A percentile compares a stretch with the other conserved stretches of the same genome.
These are phyloP conservation scores for Stictocephala bisonia DNA, from an alignment of 2,888 invertebrate genomes.

Conservation along the genomic window DNA sequence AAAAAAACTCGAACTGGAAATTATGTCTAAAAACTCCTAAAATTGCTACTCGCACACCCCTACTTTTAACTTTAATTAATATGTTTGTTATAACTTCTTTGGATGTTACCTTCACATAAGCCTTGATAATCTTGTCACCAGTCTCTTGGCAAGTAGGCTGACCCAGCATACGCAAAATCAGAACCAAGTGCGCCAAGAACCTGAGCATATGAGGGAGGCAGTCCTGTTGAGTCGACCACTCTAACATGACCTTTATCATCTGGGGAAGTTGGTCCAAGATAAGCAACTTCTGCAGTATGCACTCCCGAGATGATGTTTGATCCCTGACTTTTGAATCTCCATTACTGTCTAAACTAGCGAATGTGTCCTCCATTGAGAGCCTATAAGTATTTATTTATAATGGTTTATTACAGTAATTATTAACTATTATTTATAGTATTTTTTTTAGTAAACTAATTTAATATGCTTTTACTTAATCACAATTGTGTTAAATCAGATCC, in stretches of 20 bases:
- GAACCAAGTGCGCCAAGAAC: constrained; percentile 86
- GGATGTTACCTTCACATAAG: constrained; percentile 68
- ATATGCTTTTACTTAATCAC: too few species aligned
- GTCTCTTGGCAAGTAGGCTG: constrained; percentile 76
- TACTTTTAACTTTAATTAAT: too few species aligned
- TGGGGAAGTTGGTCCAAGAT: constrained; percentile 84
- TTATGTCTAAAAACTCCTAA: too few species aligned
- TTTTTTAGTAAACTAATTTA: too few species aligned
- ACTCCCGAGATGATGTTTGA: constrained; percentile 75
- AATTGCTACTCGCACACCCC: too few species aligned
- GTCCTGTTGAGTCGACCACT: constrained; percentile 44
- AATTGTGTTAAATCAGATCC: too few species aligned
- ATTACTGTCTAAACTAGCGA: constrained; percentile 74
- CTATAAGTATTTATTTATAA: too few species aligned
- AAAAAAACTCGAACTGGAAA: too few species aligned
- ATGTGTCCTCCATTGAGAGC: constrained; percentile 75
- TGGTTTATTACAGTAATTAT: too few species aligned
- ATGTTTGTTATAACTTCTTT: too few species aligned
- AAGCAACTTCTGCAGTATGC: constrained; percentile 84
- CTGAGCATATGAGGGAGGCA: constrained; percentile 67
- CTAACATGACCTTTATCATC: constrained; percentile 68
- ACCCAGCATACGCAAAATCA: constrained; percentile 85
- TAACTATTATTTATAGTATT: too few species aligned
- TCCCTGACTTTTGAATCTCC: constrained; percentile 68
- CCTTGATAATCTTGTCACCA: constrained; percentile 80